phyloP scores from a whole-genome alignment of 2,888 invertebrate genomes.

The Ommatoiulus sabulosus region DNA sequence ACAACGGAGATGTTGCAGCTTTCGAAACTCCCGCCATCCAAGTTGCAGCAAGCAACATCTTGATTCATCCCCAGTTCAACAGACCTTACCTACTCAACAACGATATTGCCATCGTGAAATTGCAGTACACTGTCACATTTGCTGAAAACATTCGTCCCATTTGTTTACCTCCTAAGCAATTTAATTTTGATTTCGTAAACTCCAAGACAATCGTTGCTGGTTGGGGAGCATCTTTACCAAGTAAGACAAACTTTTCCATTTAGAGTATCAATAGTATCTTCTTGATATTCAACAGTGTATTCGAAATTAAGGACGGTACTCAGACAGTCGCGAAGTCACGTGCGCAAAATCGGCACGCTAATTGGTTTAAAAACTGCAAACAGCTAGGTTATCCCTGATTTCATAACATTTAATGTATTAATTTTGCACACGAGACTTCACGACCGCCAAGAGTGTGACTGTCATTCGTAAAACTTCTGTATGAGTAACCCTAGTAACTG shows the following conservation, averaged over 20 bases:
- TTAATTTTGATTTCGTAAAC: conserved; percentile 67
- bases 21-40: conserved; percentile 82
- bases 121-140: conserved; percentile 81
- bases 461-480: too few relatives aligned
- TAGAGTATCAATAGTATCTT: not conserved
- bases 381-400: too few relatives aligned
- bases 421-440: too few relatives aligned
- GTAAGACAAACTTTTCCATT: conserved; percentile 14
- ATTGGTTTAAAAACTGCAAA: too few relatives aligned
- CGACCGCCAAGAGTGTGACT: too few relatives aligned
- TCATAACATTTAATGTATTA: too few relatives aligned
- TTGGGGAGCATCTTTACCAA: conserved; percentile 79
- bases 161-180: conserved; percentile 75
- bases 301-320: too few relatives aligned
- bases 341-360: too few relatives aligned
- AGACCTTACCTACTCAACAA: conserved; percentile 72
- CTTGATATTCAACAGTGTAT: too few relatives aligned
- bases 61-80: conserved; percentile 53
- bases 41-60: conserved; percentile 71
- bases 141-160: conserved; percentile 80
- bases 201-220: conserved; percentile 84
- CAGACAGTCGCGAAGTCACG: too few relatives aligned
- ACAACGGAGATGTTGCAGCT: conserved; percentile 79
- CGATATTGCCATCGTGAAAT: conserved; percentile 83
- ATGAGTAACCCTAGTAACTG: too few relatives aligned